phyloP scores from a whole-genome alignment of 2,797 vertebrate species.

The Xenops minutus region DNA sequence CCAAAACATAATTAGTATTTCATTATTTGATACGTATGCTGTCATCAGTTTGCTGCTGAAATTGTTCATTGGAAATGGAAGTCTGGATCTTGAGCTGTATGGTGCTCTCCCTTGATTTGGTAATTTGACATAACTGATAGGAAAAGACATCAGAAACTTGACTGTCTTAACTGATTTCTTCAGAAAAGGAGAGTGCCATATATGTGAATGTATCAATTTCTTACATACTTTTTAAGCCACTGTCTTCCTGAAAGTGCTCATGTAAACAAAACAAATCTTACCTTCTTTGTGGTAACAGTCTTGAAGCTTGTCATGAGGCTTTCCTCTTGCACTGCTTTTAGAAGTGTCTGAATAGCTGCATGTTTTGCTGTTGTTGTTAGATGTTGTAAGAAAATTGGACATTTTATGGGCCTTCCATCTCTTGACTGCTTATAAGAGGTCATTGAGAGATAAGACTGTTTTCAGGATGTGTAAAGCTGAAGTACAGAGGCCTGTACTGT shows the following conservation, averaged over 20 bases:
- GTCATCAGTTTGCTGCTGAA: background rate
- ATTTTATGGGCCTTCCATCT: background rate
- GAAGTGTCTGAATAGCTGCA: background rate
- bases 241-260: background rate
- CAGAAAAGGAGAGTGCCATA: background rate
- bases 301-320: background rate
- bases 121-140: background rate
- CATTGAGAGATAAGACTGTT: background rate
- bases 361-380: background rate
- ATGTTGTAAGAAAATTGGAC: background rate
- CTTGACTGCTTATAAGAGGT: background rate
- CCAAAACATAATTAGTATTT: background rate
- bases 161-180: background rate
- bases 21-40: background rate
- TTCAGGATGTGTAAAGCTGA: background rate
- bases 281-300: background rate
- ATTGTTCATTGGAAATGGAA: background rate
- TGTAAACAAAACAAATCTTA: background rate
- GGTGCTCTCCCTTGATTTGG: background rate
- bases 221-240: background rate
- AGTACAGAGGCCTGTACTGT: background rate
- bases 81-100: background rate
- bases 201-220: background rate
- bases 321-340: background rate
- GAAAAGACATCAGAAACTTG: background rate